phyloP scores from a whole-genome alignment of 2,113 vertebrate species.

The Nerophis ophidion region DNA sequence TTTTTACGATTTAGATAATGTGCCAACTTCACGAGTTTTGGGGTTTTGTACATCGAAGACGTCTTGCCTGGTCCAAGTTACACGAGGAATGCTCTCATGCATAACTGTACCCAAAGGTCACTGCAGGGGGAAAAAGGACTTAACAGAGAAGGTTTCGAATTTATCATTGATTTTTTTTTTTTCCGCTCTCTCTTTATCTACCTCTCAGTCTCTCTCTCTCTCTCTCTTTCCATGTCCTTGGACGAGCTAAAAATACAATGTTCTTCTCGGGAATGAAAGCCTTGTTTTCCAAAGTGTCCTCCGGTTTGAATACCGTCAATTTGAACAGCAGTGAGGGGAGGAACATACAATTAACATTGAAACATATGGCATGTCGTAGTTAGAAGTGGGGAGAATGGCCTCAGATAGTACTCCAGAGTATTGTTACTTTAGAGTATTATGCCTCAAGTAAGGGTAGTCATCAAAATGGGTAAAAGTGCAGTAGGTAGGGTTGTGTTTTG shows the following conservation, averaged over 20 bases:
- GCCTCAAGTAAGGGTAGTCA: too few relatives aligned
- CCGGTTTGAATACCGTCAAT: background rate
- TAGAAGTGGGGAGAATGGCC: too few relatives aligned
- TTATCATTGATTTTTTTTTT: conserved; percentile 56
- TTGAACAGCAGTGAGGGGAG: background rate
- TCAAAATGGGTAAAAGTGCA: too few relatives aligned
- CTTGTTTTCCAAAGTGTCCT: conserved; percentile 33
- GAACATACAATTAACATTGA: background rate
- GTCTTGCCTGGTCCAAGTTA: background rate
- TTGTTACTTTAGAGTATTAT: too few relatives aligned
- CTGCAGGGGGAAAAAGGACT: conserved; percentile 3
- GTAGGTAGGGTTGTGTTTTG: too few relatives aligned
- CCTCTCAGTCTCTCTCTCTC: too few relatives aligned
- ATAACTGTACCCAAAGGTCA: conserved; percentile 46
- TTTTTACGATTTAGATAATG: too few relatives aligned
- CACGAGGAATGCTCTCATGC: conserved; percentile 34
- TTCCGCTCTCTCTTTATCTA: too few relatives aligned
- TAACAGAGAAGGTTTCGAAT: conserved; percentile 50
- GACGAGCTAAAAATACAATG: conserved; percentile 56
- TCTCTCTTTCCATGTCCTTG: conserved; percentile 34
- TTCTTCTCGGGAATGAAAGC: conserved; percentile 23
- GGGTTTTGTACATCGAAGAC: background rate
- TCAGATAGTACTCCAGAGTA: too few relatives aligned
- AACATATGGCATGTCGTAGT: background rate
- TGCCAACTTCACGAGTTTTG: too few relatives aligned